Percentiles rank a stretch among this genome's conserved stretches.
These are phyloP conservation scores for Halcyon leucocephala DNA, from an alignment of 2,797 vertebrate genomes.

Conservation along the genomic window DNA sequence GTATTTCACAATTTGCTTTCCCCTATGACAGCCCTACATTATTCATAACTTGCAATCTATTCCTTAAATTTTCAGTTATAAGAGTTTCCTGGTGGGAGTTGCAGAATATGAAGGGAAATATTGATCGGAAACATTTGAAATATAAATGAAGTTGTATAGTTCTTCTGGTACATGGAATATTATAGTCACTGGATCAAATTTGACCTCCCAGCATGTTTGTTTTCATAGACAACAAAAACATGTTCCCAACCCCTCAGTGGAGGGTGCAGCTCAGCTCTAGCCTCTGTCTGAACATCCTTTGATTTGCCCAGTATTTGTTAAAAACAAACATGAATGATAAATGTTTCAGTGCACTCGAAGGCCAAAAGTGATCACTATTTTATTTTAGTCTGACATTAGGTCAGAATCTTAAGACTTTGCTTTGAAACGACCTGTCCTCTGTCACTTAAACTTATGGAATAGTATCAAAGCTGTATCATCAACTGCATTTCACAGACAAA, in stretches of 20 bases:
- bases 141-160: slow-evolving; percentile 78
- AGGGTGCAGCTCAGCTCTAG: neutral
- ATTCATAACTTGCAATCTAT: slow-evolving; percentile 66
- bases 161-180: slow-evolving; percentile 47
- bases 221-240: slow-evolving; percentile 12
- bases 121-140: slow-evolving; percentile 84
- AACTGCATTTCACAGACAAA: neutral
- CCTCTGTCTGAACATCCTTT: neutral
- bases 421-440: neutral
- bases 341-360: neutral
- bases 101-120: slow-evolving; percentile 73
- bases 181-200: slow-evolving; percentile 38
- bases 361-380: neutral
- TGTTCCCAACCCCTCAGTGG: neutral
- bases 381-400: neutral
- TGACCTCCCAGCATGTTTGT: neutral
- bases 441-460: neutral
- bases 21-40: slow-evolving; percentile 66
- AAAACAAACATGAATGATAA: slow-evolving; percentile 45
- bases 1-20: slow-evolving; percentile 69
- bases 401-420: neutral
- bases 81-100: slow-evolving; percentile 49
- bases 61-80: slow-evolving; percentile 69
- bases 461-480: neutral
- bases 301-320: slow-evolving; percentile 21